Conservation (phyloP, 1,140 invertebrate genomes). For the Cephus cinctus region DNA sequence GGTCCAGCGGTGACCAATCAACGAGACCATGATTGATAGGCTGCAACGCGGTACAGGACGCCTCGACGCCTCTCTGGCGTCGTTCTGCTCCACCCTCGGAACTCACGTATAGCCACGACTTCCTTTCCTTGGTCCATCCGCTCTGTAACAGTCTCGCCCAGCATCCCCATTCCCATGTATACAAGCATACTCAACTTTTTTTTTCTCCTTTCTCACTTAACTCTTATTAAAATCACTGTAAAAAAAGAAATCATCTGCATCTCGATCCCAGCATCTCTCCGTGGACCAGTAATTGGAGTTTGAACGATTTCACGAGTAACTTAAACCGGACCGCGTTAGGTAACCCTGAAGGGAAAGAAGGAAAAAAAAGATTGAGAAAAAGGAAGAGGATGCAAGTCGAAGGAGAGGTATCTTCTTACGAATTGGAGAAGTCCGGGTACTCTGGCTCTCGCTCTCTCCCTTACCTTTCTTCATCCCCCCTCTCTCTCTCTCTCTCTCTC, state of each 20-base stretch:
- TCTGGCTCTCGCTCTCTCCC: conserved; percentile 25
- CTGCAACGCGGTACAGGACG: conserved; percentile 20
- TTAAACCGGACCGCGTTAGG: conserved; percentile 17
- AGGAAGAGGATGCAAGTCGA: conserved; percentile 3
- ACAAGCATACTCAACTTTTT: no score
- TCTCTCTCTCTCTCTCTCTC: conserved; percentile 17
- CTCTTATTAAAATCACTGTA: no score
- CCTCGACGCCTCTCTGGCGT: conserved; percentile 1
- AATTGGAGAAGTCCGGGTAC: conserved; percentile 27
- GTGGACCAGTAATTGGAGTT: conserved; percentile 22
- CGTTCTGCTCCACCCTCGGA: conserved; percentile 1
- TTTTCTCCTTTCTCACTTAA: no score
- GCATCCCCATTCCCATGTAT: no score
- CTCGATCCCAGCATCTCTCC: conserved; percentile 21
- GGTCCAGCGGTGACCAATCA: conserved; percentile 21
- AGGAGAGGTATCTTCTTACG: conserved; percentile 19
- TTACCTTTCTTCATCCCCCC: conserved; percentile 9
- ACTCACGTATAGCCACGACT: no score
- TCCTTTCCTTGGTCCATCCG: no score
- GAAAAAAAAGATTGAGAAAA: background rate
- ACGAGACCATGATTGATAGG: conserved; percentile 33
- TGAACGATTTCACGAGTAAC: conserved; percentile 30
- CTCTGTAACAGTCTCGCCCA: no score
- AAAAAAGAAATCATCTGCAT: no score
- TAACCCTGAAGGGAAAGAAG: background rate